Evolutionary conservation across 2,797 vertebrate species (phyloP).

Genomic region (Manis crassicaudata): DNA sequence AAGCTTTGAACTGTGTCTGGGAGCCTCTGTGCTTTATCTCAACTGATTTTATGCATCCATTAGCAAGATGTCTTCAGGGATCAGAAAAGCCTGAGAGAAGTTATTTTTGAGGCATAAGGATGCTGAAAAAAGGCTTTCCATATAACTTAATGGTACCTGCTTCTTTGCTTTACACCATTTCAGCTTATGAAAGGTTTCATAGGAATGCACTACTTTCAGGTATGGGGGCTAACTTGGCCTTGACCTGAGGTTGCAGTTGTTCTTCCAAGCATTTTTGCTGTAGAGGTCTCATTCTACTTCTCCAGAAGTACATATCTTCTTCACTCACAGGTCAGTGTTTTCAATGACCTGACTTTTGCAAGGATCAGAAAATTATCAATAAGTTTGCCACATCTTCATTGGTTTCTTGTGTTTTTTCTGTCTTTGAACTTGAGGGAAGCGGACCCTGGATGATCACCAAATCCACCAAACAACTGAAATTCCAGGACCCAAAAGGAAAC

Average conservation of each 20-base stretch:
- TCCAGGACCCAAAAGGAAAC: slow-evolving; percentile 63
- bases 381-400: slow-evolving; percentile 12
- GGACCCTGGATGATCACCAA: slow-evolving; percentile 16
- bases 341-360: not conserved
- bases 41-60: not conserved
- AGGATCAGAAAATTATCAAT: not conserved
- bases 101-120: not conserved
- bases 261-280: slow-evolving; percentile 5
- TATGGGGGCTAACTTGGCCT: not conserved
- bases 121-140: not conserved
- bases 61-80: not conserved
- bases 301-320: not conserved
- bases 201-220: not conserved
- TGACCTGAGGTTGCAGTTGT: not conserved
- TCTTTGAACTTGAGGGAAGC: slow-evolving; percentile 56
- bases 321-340: not conserved
- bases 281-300: not conserved
- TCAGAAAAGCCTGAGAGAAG: not conserved
- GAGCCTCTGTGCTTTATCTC: not conserved
- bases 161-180: not conserved
- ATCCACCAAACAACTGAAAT: slow-evolving; percentile 51
- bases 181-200: not conserved
- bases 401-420: slow-evolving; percentile 55
- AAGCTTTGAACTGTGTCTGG: not conserved
- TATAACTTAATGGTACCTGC: not conserved